These are phyloP conservation scores for Sceloporus tristichus DNA, from an alignment of 2,113 vertebrate species.

Conservation along the genomic window DNA sequence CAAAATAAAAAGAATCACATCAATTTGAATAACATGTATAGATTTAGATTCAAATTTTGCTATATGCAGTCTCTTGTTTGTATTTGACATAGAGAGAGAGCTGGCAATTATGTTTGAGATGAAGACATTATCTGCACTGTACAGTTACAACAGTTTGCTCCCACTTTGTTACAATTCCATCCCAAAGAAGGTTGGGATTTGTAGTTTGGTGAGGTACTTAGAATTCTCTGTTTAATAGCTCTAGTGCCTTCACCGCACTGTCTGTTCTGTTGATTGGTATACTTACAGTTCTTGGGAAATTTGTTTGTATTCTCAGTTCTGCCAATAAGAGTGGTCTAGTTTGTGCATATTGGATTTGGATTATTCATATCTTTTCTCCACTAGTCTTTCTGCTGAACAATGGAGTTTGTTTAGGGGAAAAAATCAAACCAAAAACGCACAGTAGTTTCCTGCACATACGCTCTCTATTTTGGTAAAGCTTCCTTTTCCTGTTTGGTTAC, in stretches of 20 bases:
- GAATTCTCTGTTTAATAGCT: too few species aligned
- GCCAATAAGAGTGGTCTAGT: constrained; percentile 14
- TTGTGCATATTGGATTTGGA: constrained; percentile 45
- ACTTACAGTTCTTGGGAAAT: neutral
- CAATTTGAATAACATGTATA: neutral
- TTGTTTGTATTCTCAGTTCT: neutral
- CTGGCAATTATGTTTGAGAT: neutral
- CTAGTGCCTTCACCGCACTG: too few species aligned
- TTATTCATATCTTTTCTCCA: neutral
- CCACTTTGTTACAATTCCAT: too few species aligned
- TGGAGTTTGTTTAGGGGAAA: constrained; percentile 42
- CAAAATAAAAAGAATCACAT: neutral
- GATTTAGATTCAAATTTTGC: neutral
- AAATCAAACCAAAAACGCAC: constrained; percentile 4
- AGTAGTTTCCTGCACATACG: constrained; percentile 71
- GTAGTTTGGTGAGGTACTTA: neutral
- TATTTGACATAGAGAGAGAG: neutral
- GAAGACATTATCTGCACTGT: too few species aligned
- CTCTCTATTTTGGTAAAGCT: constrained; percentile 55
- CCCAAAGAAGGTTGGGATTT: too few species aligned
- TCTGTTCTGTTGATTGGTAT: neutral
- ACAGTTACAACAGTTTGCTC: too few species aligned
- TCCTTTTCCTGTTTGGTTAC: constrained; percentile 78
- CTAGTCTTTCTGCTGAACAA: constrained; percentile 32
- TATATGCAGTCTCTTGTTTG: too few species aligned